Percentiles rank a stretch among this genome's conserved stretches.
Evolutionary conservation across 2,113 vertebrate genomes (phyloP).

Genomic region (Trichechus manatus): DNA sequence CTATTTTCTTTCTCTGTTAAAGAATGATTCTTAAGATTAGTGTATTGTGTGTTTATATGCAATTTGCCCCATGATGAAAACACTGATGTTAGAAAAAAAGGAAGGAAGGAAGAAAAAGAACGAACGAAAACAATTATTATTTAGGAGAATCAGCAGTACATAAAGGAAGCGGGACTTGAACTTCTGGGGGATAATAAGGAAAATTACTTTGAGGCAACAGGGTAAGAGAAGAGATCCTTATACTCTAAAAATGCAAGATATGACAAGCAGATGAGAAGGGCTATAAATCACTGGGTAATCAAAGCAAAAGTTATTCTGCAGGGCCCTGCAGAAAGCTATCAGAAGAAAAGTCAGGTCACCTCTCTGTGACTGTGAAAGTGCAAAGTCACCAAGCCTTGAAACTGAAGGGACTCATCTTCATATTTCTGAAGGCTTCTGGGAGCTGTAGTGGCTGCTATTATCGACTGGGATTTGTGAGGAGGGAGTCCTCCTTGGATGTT

Average conservation of each 20-base stretch:
- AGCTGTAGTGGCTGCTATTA: neutral
- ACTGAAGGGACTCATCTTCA: neutral
- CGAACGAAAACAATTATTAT: slow-evolving; percentile 15
- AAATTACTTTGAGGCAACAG: slow-evolving; percentile 69
- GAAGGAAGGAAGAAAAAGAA: neutral
- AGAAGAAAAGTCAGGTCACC: slow-evolving; percentile 14
- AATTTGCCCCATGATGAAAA: neutral
- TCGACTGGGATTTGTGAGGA: neutral
- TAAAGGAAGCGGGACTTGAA: slow-evolving; percentile 32
- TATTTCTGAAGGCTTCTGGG: neutral
- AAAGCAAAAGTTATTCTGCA: slow-evolving; percentile 3
- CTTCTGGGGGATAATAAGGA: slow-evolving; percentile 55
- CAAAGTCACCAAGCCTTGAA: neutral
- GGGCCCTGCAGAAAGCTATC: neutral
- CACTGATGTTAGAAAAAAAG: neutral
- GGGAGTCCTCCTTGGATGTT: slow-evolving; percentile 16
- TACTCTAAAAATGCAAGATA: slow-evolving; percentile 45
- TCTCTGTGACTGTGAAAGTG: neutral
- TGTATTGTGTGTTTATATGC: neutral
- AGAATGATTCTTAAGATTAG: slow-evolving; percentile 24
- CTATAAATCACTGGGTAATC: slow-evolving; percentile 53
- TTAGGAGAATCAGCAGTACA: slow-evolving; percentile 36
- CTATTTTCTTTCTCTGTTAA: slow-evolving; percentile 35
- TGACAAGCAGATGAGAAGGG: slow-evolving; percentile 5
- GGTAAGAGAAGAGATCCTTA: neutral